Percentiles rank a stretch among this genome's conserved stretches.
Conservation (phyloP, 1,140 invertebrate species). For the Macrostomum lignano region DNA sequence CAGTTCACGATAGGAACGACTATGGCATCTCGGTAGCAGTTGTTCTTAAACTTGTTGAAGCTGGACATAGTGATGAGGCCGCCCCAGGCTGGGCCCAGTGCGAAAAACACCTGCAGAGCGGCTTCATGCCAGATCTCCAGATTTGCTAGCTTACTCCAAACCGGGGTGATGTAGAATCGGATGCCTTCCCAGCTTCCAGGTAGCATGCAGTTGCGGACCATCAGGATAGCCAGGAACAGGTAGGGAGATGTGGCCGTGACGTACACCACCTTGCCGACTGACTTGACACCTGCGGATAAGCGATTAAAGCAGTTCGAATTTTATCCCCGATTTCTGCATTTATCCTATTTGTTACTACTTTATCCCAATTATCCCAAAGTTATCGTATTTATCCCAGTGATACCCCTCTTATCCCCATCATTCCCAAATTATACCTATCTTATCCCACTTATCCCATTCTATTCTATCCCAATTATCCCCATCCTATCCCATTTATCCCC, state of each 20-base stretch:
- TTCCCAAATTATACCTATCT: too few relatives aligned
- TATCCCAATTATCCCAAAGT: too few relatives aligned
- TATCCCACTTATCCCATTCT: too few relatives aligned
- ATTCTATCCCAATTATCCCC: too few relatives aligned
- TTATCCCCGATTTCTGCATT: too few relatives aligned
- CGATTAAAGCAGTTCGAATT: too few relatives aligned
- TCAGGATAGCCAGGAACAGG: slow-evolving; percentile 23
- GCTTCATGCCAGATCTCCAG: slow-evolving; percentile 72
- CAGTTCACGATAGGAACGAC: slow-evolving; percentile 37
- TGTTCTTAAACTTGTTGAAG: slow-evolving; percentile 90
- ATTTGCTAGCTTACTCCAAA: slow-evolving; percentile 22
- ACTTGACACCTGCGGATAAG: slow-evolving; percentile 23
- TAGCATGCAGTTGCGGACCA: slow-evolving; percentile 52
- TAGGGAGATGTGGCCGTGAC: slow-evolving; percentile 3
- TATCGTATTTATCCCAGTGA: too few relatives aligned
- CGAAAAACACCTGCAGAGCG: slow-evolving; percentile 89
- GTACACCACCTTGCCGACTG: slow-evolving; percentile 3
- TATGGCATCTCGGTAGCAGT: slow-evolving; percentile 33
- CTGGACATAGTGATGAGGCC: slow-evolving; percentile 76
- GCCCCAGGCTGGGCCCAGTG: slow-evolving; percentile 76
- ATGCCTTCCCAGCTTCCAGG: slow-evolving; percentile 46
- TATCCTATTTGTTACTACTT: too few relatives aligned
- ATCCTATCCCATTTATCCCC: too few relatives aligned
- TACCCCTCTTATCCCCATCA: too few relatives aligned
- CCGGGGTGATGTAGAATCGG: slow-evolving; percentile 58